These are phyloP conservation scores for Ataeniobius toweri DNA, from an alignment of 2,797 vertebrate genomes.

Conservation along the genomic window DNA sequence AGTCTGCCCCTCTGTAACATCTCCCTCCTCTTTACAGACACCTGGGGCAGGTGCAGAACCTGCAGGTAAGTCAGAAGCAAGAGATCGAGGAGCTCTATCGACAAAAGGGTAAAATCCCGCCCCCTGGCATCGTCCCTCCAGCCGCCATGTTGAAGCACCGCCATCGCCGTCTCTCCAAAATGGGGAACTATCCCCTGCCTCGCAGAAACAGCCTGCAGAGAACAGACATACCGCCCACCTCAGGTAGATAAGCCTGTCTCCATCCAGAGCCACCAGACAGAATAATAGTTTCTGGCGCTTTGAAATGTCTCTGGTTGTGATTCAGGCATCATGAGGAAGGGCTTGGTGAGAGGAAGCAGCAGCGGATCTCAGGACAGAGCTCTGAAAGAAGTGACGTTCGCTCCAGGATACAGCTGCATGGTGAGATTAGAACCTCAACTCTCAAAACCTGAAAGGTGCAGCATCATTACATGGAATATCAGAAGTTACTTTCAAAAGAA, in stretches of 20 bases:
- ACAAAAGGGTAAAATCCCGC: constrained; percentile 87
- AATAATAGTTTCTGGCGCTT: too few relatives aligned
- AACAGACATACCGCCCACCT: constrained; percentile 74
- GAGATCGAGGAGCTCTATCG: constrained; percentile 91
- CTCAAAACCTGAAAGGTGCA: not conserved
- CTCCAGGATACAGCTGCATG: constrained; percentile 77
- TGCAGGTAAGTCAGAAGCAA: constrained; percentile 89
- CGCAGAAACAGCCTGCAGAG: constrained; percentile 89
- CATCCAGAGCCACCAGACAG: too few relatives aligned
- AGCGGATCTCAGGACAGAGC: constrained; percentile 85
- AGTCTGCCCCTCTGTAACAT: not conserved
- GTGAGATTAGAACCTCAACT: constrained; percentile 69
- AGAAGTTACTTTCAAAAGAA: too few relatives aligned
- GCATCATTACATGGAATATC: not conserved
- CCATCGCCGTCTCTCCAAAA: constrained; percentile 89
- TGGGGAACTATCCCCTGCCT: constrained; percentile 77
- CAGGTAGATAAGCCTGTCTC: constrained; percentile 78
- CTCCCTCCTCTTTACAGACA: constrained; percentile 79
- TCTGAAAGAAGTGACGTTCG: constrained; percentile 88
- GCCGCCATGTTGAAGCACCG: constrained; percentile 89
- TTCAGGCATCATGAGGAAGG: constrained; percentile 89
- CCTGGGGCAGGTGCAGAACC: constrained; percentile 85
- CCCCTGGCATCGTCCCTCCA: constrained; percentile 87
- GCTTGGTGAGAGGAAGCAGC: constrained; percentile 87
- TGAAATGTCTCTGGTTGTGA: not conserved